phyloP scores from a whole-genome alignment of 1,140 invertebrate species.

The Drosophila gunungcola region DNA sequence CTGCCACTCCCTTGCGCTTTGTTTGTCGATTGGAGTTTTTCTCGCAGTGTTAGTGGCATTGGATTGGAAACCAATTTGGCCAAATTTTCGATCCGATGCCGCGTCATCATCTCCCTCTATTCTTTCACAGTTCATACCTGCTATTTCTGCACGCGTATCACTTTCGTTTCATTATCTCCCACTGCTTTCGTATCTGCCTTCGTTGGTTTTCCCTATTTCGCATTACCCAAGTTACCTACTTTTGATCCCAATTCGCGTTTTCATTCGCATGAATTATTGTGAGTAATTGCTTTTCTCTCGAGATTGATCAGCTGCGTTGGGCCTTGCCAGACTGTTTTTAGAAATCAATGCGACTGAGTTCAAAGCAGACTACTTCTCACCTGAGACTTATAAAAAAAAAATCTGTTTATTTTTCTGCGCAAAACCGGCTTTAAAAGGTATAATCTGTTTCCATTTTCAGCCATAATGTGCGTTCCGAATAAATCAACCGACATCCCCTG shows the following conservation, averaged over 20 bases:
- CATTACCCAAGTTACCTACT: slow-evolving; percentile 46
- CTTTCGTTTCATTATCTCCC: slow-evolving; percentile 63
- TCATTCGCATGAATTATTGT: slow-evolving; percentile 33
- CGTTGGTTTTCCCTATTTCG: slow-evolving; percentile 20
- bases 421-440: slow-evolving; percentile 41
- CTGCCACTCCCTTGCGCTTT: slow-evolving; percentile 66
- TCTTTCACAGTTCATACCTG: slow-evolving; percentile 30
- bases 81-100: slow-evolving; percentile 16
- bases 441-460: slow-evolving; percentile 17
- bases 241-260: slow-evolving; percentile 28
- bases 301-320: slow-evolving; percentile 57
- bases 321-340: slow-evolving; percentile 57
- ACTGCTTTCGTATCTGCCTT: slow-evolving; percentile 25
- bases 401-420: slow-evolving; percentile 27
- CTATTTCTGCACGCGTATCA: slow-evolving; percentile 58
- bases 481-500: not conserved
- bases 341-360: slow-evolving; percentile 15
- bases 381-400: slow-evolving; percentile 64
- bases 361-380: slow-evolving; percentile 15
- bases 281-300: slow-evolving; percentile 11
- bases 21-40: slow-evolving; percentile 19
- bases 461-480: slow-evolving; percentile 13
- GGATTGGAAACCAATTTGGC: slow-evolving; percentile 30
- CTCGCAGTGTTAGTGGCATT: not conserved
- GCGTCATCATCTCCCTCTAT: slow-evolving; percentile 39